Evolutionary conservation across 1,140 invertebrate genomes (phyloP).

Genomic region (Cotesia typhae): DNA sequence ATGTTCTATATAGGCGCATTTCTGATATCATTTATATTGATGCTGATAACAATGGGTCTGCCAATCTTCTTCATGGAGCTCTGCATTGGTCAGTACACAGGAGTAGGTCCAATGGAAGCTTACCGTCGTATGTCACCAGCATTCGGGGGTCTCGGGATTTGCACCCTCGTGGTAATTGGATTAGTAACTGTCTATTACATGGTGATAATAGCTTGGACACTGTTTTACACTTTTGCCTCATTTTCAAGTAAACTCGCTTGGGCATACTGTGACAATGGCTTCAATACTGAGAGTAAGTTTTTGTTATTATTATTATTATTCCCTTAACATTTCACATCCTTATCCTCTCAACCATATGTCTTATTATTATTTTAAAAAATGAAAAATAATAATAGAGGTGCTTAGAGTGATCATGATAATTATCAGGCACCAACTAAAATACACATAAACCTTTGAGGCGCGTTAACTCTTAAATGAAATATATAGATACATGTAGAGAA

Average conservation of each 20-base stretch:
- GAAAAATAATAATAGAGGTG: not conserved
- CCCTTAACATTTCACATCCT: not conserved
- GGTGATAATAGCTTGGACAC: conserved; percentile 81
- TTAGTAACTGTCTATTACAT: conserved; percentile 86
- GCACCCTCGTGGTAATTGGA: conserved; percentile 78
- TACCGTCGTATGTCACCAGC: conserved; percentile 71
- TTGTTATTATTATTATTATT: not conserved
- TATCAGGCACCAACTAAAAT: no score
- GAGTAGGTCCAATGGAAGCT: conserved; percentile 69
- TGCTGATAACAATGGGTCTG: conserved; percentile 79
- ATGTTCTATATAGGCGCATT: conserved; percentile 72
- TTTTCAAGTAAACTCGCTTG: conserved; percentile 75
- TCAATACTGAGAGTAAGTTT: conserved; percentile 72
- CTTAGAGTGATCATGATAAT: not conserved
- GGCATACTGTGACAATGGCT: conserved; percentile 76
- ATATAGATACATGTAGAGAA: not conserved
- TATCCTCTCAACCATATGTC: not conserved
- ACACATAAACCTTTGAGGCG: no score
- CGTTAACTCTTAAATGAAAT: no score
- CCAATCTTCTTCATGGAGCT: conserved; percentile 80
- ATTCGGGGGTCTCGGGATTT: conserved; percentile 74
- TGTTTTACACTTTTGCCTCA: conserved; percentile 80
- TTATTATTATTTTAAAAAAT: no score
- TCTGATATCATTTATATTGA: conserved; percentile 81
- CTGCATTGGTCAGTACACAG: conserved; percentile 72